Conservation (phyloP, 1,140 invertebrate species). For the Bombus sibiricus region DNA sequence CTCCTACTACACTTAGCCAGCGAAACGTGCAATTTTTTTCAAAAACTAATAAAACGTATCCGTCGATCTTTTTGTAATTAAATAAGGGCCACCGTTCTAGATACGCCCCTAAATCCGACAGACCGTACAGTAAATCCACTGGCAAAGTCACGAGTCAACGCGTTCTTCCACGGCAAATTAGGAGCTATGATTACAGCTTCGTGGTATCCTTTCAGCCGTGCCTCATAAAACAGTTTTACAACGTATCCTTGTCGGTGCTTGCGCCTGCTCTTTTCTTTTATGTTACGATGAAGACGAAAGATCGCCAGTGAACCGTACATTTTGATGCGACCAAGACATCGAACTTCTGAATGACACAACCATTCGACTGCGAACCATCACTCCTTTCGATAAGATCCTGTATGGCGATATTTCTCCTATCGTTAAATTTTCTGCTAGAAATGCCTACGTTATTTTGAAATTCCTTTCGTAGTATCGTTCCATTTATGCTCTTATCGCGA, state of each 20-base stretch:
- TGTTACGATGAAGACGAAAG: conserved; percentile 23
- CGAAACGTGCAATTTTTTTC: neutral
- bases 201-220: too few species aligned
- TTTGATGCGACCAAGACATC: conserved; percentile 3
- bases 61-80: neutral
- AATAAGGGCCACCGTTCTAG: neutral
- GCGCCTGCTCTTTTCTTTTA: neutral
- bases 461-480: neutral
- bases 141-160: too few species aligned
- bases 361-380: neutral
- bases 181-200: neutral
- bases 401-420: conserved; percentile 20
- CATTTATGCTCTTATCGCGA: too few species aligned
- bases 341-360: neutral
- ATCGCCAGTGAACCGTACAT: conserved; percentile 8
- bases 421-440: neutral
- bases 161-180: conserved; percentile 5
- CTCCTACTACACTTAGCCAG: neutral
- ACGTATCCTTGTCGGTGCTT: neutral
- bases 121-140: neutral
- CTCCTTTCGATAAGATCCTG: neutral
- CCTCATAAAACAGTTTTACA: conserved; percentile 32
- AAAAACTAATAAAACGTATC: neutral
- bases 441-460: neutral
- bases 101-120: too few species aligned